Evolutionary conservation across 2,888 invertebrate species (phyloP).

Genomic region (Ferrisia virgata): DNA sequence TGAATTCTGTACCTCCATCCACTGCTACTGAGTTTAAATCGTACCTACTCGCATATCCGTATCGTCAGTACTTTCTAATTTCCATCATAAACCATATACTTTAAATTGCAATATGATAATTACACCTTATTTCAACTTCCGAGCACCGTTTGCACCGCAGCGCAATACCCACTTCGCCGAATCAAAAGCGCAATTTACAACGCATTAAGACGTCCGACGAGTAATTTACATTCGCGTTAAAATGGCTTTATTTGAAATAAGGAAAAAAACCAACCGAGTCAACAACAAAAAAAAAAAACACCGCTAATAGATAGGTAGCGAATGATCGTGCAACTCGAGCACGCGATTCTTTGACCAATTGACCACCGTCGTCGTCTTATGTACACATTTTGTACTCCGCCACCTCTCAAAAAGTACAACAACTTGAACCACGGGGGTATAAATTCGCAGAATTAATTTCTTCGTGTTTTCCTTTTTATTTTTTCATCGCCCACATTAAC

Average conservation of each 20-base stretch:
- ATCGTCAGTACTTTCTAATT: no score
- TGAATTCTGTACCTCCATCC: no score
- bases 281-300: constrained; percentile 16
- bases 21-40: no score
- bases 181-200: constrained; percentile 13
- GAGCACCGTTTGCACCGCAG: neutral
- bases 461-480: neutral
- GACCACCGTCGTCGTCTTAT: neutral
- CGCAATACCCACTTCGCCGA: neutral
- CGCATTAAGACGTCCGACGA: constrained; percentile 6
- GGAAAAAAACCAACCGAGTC: neutral
- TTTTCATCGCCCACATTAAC: neutral
- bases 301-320: constrained; percentile 10
- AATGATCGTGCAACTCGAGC: neutral
- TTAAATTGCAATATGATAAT: neutral
- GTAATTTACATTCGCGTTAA: constrained; percentile 19
- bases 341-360: neutral
- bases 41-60: neutral
- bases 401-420: no score
- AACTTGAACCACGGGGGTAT: no score
- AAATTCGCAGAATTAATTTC: neutral
- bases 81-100: neutral
- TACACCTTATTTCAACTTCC: neutral
- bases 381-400: neutral
- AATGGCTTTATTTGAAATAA: constrained; percentile 7